Evolutionary conservation across 2,888 invertebrate species (phyloP), one percentile per base, ranked within the genome.

Genomic region (Torymus texanus): DNA sequence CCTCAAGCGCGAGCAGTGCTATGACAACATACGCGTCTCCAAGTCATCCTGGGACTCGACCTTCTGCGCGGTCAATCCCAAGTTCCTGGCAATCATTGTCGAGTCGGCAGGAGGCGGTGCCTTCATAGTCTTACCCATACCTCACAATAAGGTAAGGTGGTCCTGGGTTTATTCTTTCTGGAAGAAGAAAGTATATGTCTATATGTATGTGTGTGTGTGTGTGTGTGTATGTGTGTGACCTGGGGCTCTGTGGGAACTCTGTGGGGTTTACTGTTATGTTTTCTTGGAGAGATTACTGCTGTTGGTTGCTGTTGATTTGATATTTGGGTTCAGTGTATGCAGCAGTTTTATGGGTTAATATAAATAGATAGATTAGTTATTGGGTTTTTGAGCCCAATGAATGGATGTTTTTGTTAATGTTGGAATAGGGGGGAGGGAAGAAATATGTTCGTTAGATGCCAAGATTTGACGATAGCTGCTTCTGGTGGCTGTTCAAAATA

Each of bases 21-120:
- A 97, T 92, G 98, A 99, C 92, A 98, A 98, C 91, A 95, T 99
- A 88, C 93, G 97, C 90, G 98, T 98, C 83, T 98, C 98, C 83
- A 97, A 98, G 91, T 98, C 98, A 90, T 98, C 98, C 74, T 98
- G 98, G 96, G 99, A 99, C 91, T 97, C 98, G 82, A 97, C 97
- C 84, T 98, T 98, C 91, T 98, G 98, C 93, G 97, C 98, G 85
- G 98, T 98, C 87, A 99, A 99, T 92, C 98, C 98, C 70, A 98
- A 98, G 91, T 98, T 98, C 92, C 92, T 98, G 90, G 98, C 98
- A 84, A 97, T 98, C 88, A 98, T 98, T 89, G 97, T 98, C 66
- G 98, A 99, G 91, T 97, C 97, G 74, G 98, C 97, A 78, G 98
- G 98, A 81, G 98, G 98, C 85, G 98, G 98, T 84, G 97, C 97